Evolutionary conservation across 2,888 invertebrate genomes (phyloP), one percentile per base, ranked within the genome.

Genomic region (Parthenolecanium corni): DNA sequence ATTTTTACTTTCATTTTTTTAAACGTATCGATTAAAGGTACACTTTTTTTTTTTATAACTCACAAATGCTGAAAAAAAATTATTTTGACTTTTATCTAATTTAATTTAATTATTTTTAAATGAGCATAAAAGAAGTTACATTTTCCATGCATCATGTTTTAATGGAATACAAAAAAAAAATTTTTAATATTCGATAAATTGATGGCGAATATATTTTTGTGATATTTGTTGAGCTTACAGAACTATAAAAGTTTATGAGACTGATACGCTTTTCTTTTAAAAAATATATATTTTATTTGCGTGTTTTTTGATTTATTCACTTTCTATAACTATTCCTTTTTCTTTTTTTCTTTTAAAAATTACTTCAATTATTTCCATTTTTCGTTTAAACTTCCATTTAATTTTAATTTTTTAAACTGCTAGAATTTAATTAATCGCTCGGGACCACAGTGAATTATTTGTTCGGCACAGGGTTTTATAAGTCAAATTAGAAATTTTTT

Each of bases 201-300:
- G 9, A 6, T 31, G 31, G 9, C n/a, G n/a, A 31, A 6, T 31
- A 31, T 6, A 31, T 31, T 6, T 31, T 31, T 31, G 31, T 31
- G 31, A 31, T 31, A 31, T 31, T 31, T 31, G 31, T 31, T 16
- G 56, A 56, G 56, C 56, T 56, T 56, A 56, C 56, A 21, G 56
- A 56, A 42, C 25, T 56, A 16, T 44, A 44, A 56, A 56, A 56
- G 42, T 56, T 23, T 40, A 56, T 40, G 56, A 56, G 56, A 56
- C 56, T 56, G 56, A 56, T 56, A 56, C 56, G 56, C 56, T 56
- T 56, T 42, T 56, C 44, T 42, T 49, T 44, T 9, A 2, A 44
- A 44, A 44, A 16, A 42, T 42, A 42, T 16, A 9, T 42, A 14
- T 42, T 42, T 42, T 14, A 9, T 42, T 42, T 18, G 44, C 14